Base-by-base conservation (phyloP, 1,140 invertebrate genomes). In the Medauroidea extradentata region DNA sequence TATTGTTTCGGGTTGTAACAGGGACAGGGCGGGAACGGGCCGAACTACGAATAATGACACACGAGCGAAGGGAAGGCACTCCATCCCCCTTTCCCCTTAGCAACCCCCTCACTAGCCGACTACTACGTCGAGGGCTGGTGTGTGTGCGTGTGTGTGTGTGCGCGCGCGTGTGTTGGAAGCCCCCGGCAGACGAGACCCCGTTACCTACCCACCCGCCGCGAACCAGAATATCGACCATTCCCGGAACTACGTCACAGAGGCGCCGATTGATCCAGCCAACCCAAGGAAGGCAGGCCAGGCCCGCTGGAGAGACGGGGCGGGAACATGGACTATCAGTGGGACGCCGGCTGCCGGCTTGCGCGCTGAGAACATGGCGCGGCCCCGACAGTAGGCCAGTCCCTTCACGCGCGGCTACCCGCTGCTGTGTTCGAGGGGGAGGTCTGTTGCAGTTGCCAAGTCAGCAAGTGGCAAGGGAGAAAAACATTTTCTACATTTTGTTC, bases 191-290 rank as follows among this genome's bases (percentile, higher is more conserved):
- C 16, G 43, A 29, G 24, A 34, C 29, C 49, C 49, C 16, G 49
- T 29, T 19, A 25, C 24, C 49, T 51, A 9, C 49, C 49, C 38
- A 34, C 49, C 49, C 49, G 24, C 49, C 49, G 27, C 49, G 49
- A 51, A 11, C 29, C 29, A 11, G 29, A 34, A 34, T 34, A 34
- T 34, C 16, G 49, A 51, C 49, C 49, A 16, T 16, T 34, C 49
- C 49, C 25, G 49, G 38, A 51, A 27, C 38, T 19, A 51, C 49
- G 49, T 51, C 49, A 51, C 49, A 34, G 16, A n/a, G 25, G 24
- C 49, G 38, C 49, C 49, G 49, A 51, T 51, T 51, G 49, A 51
- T 51, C 49, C 49, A 16, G 38, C 49, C 49, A 51, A 51, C 49
- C 49, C 27, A 34, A 49, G 48, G 11, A 13, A 24, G 7, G 27